Conservation (phyloP, 2,797 vertebrate species). For the Mus spretus region DNA sequence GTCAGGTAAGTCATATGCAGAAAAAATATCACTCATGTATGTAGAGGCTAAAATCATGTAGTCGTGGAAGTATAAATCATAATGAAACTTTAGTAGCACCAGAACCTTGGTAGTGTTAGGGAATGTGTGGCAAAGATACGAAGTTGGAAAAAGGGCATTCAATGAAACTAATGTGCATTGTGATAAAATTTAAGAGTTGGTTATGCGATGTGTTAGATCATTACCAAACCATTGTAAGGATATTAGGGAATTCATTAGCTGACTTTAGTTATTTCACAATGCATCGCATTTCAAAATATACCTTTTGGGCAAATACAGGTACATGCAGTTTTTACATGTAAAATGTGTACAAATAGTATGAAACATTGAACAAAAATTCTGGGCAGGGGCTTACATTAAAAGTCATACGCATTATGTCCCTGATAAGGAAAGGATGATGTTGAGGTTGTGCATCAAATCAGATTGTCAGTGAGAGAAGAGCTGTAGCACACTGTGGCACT, state of each 20-base stretch:
- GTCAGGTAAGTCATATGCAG: not conserved
- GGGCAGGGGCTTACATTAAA: not conserved
- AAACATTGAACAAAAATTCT: not conserved
- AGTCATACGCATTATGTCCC: not conserved
- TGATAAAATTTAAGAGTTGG: not conserved
- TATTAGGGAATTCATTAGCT: not conserved
- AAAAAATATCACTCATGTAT: not conserved
- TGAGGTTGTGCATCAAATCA: not conserved
- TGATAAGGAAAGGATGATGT: no score
- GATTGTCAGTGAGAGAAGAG: not conserved
- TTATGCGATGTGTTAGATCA: not conserved
- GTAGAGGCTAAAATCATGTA: not conserved
- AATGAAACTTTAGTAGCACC: not conserved
- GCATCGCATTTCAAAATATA: not conserved
- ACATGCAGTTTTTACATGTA: not conserved
- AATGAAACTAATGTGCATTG: not conserved
- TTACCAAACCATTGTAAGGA: not conserved
- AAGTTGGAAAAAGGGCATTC: not conserved
- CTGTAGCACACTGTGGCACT: not conserved
- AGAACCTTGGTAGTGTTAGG: not conserved
- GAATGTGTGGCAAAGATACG: not conserved
- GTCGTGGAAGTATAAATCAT: not conserved
- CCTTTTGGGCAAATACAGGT: not conserved
- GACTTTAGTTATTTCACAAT: not conserved
- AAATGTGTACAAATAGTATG: not conserved